Evolutionary conservation across 2,113 vertebrate genomes (phyloP), one percentile per base, ranked within the genome.

Genomic region (Myotis lucifugus): DNA sequence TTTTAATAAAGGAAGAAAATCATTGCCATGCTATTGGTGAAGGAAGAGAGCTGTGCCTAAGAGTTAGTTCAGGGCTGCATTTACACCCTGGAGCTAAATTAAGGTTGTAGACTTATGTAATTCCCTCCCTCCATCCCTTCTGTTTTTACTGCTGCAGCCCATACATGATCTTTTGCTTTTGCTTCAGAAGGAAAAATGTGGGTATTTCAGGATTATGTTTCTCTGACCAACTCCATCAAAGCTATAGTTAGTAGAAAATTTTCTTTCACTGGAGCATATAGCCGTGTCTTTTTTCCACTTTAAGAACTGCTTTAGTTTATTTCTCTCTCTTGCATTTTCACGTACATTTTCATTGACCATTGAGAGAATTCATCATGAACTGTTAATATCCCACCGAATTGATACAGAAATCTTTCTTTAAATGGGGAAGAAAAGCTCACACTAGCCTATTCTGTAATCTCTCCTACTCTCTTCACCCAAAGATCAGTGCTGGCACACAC

Each of bases 401-500:
- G 84, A 48, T 19, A 11, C 18, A 40, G 21, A 70, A 83, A 74
- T 76, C 61, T 83, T 59, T 61, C 48, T 85, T 59, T 78, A 52
- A 21, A 52, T n/a, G 69, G 54, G 5, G 23, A 77, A 32, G 18
- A 21, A 61, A 74, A 85, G 29, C 70, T 88, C 56, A 76, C 87
- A 66, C 19, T 48, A 91, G 32, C 40, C 37, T 90, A 7, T n/a
- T 40, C 52, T 78, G 1, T 50, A 66, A 54, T 67, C 19, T 52
- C 46, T 94, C 81, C 46, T 92, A 37, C 14, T 90, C 48, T 87
- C 85, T 74, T 81, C 40, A 82, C 48, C 64, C 96, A 78, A 76
- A 94, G 50, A 93, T n/a, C 72, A 84, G 27, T 42, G 64, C 88
- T 91, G 59, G 37, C 93, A 93, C 70, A 77, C 66, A 72, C n/a